These are phyloP conservation scores for Podiceps cristatus DNA, from an alignment of 2,113 vertebrate genomes.

Conservation along the genomic window DNA sequence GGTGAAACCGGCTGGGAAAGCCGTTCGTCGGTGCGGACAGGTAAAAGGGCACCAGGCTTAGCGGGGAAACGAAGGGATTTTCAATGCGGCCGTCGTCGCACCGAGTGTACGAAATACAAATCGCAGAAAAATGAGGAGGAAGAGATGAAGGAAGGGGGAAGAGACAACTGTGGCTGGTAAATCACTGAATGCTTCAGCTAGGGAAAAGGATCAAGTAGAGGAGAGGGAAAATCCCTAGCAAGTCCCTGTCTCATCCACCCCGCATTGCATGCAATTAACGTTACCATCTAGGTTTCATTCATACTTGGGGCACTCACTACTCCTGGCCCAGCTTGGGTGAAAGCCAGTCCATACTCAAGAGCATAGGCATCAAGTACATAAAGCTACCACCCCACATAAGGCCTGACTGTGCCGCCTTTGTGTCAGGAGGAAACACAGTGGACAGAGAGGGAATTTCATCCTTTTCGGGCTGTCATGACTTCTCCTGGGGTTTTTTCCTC, in stretches of 20 bases:
- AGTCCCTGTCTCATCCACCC: background rate
- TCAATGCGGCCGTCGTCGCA: background rate
- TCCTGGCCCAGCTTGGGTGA: background rate
- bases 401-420: background rate
- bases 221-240: background rate
- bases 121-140: background rate
- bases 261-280: background rate
- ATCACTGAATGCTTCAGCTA: background rate
- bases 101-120: background rate
- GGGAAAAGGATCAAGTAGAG: background rate
- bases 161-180: background rate
- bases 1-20: background rate
- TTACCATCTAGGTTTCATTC: background rate
- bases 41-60: background rate
- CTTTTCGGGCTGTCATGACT: background rate
- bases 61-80: background rate
- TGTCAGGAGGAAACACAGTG: background rate
- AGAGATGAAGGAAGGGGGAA: background rate
- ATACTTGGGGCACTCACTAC: background rate
- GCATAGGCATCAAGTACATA: background rate
- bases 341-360: background rate
- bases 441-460: background rate
- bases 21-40: background rate
- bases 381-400: background rate
- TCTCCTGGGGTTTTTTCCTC: background rate